Evolutionary conservation across 2,797 vertebrate species (phyloP), one percentile per base, ranked within the genome.

Genomic region (Cirrhinus molitorella): DNA sequence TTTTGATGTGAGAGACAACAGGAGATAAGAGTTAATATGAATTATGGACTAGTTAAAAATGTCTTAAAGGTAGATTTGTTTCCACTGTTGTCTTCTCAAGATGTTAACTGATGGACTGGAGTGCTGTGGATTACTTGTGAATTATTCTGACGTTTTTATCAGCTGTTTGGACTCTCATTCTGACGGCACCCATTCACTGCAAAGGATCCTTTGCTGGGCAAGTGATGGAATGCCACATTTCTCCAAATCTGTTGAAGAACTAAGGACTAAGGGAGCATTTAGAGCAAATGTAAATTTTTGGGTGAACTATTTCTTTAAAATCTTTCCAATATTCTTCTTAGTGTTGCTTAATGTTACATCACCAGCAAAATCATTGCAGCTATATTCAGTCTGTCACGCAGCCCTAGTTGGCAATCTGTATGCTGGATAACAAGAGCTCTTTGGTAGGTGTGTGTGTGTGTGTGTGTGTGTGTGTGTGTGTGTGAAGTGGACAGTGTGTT

Each of bases 401-500:
- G 53, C 14, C n/a, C 13, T 76, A 23, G n/a, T 25, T 59, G 55
- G 73, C 49, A 59, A 6, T 21, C 3, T 14, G 2, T 25, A 40
- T 11, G n/a, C 34, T 28, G 51, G 34, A 57, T 76, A 40, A 61
- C n/a, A 43, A 61, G 55, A 76, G 55, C 53, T 45, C 74, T 61
- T 76, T 43, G 37, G 34, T 40, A 1, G 0, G 17, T n/a, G n/a
- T n/a, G n/a, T n/a, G n/a, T n/a, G n/a, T n/a, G n/a, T n/a, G n/a
- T n/a, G 28, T 55, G 70, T 21, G 68, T 47, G 23, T 51, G 49
- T 37, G 31, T 17, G 55, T 19, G 21, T 31, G 47, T 34, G 55
- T 8, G 59, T 21, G 59, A 13, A 37, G 13, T 57, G n/a, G 12
- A 81, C 80, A 81, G 66, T 81, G 66, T 49, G 68, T 74, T 72